Percentiles rank a stretch among this genome's conserved stretches.
Conservation (phyloP, 2,113 vertebrate genomes). For the Microtus pennsylvanicus region DNA sequence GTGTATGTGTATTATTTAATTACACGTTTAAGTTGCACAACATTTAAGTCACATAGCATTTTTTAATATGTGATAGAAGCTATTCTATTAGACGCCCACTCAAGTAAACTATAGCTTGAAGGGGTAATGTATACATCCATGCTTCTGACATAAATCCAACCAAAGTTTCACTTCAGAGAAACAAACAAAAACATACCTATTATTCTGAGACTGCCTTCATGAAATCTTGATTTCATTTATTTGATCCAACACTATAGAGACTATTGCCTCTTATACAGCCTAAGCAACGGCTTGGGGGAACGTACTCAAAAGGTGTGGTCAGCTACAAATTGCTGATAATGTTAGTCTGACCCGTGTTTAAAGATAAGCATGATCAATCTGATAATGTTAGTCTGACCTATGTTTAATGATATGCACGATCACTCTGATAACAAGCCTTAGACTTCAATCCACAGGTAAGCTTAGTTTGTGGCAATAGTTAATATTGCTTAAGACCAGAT, state of each 20-base stretch:
- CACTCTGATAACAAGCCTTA: background rate
- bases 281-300: background rate
- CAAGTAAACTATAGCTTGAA: constrained; percentile 24
- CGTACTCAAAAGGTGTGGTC: background rate
- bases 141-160: background rate
- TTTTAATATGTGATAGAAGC: background rate
- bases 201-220: background rate
- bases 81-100: constrained; percentile 38
- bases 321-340: background rate
- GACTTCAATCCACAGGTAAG: background rate
- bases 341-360: background rate
- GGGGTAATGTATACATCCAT: background rate
- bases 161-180: constrained; percentile 47
- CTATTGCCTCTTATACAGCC: background rate
- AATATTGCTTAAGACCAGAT: constrained; percentile 10
- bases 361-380: background rate
- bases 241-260: background rate
- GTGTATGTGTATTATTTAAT: background rate
- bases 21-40: background rate
- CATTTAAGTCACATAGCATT: background rate
- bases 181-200: constrained; percentile 39
- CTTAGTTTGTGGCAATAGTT: background rate
- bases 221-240: constrained; percentile 12
- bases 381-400: background rate
- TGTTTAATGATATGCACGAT: background rate